Evolutionary conservation across 2,797 vertebrate species (phyloP).

Genomic region (Masticophis lateralis): DNA sequence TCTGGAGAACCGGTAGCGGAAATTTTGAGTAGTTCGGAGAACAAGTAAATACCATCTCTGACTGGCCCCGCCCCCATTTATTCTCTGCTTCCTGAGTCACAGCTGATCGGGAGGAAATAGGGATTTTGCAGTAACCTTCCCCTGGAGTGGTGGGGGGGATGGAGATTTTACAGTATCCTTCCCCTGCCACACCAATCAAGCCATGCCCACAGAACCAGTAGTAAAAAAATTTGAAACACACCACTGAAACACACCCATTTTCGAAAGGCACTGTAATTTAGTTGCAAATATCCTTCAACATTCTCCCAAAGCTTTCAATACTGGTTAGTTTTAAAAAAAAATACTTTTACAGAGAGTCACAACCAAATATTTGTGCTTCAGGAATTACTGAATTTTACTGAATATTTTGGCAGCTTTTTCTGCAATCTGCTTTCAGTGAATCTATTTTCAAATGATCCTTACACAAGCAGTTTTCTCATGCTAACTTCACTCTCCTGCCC

Average conservation of each 20-base stretch:
- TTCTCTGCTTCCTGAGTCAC: too few relatives aligned
- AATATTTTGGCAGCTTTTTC: background rate
- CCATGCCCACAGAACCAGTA: too few relatives aligned
- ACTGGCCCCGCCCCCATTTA: too few relatives aligned
- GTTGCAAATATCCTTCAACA: background rate
- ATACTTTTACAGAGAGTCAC: background rate
- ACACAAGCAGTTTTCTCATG: background rate
- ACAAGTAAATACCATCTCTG: too few relatives aligned
- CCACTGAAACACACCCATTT: background rate
- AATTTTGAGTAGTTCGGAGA: too few relatives aligned
- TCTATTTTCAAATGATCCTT: background rate
- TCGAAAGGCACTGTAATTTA: background rate
- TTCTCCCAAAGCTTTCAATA: background rate
- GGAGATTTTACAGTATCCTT: too few relatives aligned
- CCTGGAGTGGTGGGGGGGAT: too few relatives aligned
- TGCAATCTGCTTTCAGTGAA: background rate
- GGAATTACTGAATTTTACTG: background rate
- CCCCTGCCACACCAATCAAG: too few relatives aligned
- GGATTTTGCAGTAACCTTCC: too few relatives aligned
- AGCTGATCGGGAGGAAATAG: too few relatives aligned
- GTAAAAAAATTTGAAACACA: too few relatives aligned
- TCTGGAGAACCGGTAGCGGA: too few relatives aligned
- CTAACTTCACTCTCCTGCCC: background rate
- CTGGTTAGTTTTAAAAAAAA: background rate
- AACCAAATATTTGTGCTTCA: background rate